Percentiles rank a stretch among this genome's conserved stretches.
Conservation (phyloP, 1,140 invertebrate genomes). For the Helicorthomorpha holstii region DNA sequence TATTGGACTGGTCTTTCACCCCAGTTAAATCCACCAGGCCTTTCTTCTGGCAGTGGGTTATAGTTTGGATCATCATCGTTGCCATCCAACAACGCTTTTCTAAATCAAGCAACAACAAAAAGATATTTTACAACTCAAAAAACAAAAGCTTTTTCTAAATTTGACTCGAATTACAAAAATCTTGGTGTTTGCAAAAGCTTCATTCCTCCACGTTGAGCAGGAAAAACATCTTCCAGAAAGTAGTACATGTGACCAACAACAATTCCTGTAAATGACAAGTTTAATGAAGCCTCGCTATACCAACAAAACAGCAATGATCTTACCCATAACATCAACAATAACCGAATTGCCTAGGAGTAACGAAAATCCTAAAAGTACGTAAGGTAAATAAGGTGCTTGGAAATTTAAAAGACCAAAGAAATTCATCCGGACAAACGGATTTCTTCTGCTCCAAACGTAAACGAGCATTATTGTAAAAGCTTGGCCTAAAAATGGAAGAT, state of each 20-base stretch:
- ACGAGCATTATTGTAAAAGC: constrained; percentile 99
- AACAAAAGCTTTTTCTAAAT: not conserved
- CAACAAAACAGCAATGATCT: constrained; percentile 11
- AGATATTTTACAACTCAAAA: constrained; percentile 7
- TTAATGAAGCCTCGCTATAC: not conserved
- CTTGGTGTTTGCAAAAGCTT: constrained; percentile 79
- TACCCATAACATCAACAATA: constrained; percentile 86
- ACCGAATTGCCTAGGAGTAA: constrained; percentile 89
- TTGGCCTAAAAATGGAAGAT: constrained; percentile 92
- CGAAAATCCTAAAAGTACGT: constrained; percentile 93
- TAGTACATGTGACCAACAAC: constrained; percentile 98
- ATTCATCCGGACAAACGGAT: constrained; percentile 92
- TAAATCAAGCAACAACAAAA: constrained; percentile 27
- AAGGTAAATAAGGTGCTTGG: constrained; percentile 95
- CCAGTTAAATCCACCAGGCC: constrained; percentile 80
- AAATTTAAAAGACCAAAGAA: constrained; percentile 98
- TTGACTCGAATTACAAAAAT: constrained; percentile 55
- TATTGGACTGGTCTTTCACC: constrained; percentile 25
- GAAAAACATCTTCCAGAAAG: constrained; percentile 96
- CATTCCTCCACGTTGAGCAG: constrained; percentile 76
- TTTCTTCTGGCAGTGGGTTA: constrained; percentile 63
- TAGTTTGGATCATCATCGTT: constrained; percentile 58
- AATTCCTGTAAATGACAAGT: constrained; percentile 44
- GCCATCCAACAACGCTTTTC: constrained; percentile 66
- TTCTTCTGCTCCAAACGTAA: constrained; percentile 95